phyloP scores from a whole-genome alignment of 2,888 invertebrate species.

The Neria commutata region DNA sequence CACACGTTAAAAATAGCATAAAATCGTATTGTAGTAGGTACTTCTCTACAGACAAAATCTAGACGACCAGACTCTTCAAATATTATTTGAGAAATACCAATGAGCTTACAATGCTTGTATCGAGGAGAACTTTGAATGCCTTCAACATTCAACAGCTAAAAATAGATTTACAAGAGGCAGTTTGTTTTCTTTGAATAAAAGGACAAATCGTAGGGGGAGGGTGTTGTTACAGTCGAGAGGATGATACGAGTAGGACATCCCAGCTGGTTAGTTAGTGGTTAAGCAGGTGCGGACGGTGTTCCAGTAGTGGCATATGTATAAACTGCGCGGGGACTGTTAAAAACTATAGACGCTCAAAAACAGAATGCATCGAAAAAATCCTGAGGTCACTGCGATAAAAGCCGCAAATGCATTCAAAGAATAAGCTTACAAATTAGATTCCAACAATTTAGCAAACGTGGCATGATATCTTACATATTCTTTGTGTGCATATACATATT shows the following conservation, averaged over 20 bases:
- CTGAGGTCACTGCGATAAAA: slow-evolving; percentile 27
- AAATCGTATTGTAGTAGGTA: slow-evolving; percentile 13
- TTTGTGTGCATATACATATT: slow-evolving; percentile 16
- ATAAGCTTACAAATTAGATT: slow-evolving; percentile 45
- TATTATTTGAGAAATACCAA: slow-evolving; percentile 9
- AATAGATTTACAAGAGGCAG: slow-evolving; percentile 49
- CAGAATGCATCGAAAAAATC: slow-evolving; percentile 32
- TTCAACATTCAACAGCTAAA: too few species aligned
- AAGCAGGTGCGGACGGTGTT: too few species aligned
- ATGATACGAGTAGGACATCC: too few species aligned
- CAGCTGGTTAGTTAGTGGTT: too few species aligned
- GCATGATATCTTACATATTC: too few species aligned
- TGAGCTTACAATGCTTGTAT: slow-evolving; percentile 48
- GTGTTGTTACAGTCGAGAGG: slow-evolving; percentile 20
- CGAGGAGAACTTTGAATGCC: slow-evolving; percentile 30
- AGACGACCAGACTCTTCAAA: not conserved
- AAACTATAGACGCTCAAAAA: slow-evolving; percentile 45
- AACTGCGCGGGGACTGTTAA: not conserved
- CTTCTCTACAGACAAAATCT: not conserved
- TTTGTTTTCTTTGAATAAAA: slow-evolving; percentile 35
- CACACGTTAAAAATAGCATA: slow-evolving; percentile 46
- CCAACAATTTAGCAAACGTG: slow-evolving; percentile 42
- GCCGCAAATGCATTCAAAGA: too few species aligned
- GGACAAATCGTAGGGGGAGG: slow-evolving; percentile 24
- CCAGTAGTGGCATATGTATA: too few species aligned